Evolutionary conservation across 2,888 invertebrate species (phyloP).

Genomic region (Noctuana brunneofusca): DNA sequence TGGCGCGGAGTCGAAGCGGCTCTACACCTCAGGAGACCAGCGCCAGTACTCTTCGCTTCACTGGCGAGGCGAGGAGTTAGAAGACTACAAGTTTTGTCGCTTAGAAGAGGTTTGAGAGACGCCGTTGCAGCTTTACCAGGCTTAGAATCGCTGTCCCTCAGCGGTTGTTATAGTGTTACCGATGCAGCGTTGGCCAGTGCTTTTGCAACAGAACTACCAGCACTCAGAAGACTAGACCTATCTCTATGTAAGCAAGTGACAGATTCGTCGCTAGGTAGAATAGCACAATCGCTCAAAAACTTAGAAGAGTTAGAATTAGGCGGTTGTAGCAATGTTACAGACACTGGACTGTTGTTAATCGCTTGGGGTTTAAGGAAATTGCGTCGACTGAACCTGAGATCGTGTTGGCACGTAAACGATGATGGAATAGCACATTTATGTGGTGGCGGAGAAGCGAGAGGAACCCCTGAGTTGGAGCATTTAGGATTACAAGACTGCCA

Average conservation of each 20-base stretch:
- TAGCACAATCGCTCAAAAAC: slow-evolving; percentile 92
- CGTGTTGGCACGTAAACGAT: slow-evolving; percentile 96
- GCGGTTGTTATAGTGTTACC: slow-evolving; percentile 96
- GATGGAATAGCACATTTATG: slow-evolving; percentile 94
- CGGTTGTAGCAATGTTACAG: slow-evolving; percentile 95
- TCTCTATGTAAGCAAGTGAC: slow-evolving; percentile 97
- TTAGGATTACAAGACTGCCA: slow-evolving; percentile 97
- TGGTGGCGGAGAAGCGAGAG: slow-evolving; percentile 89
- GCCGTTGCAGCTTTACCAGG: slow-evolving; percentile 93
- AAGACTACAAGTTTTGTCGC: slow-evolving; percentile 93
- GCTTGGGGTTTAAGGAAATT: slow-evolving; percentile 94
- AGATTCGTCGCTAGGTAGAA: slow-evolving; percentile 93
- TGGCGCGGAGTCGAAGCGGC: slow-evolving; percentile 97
- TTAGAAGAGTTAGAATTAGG: slow-evolving; percentile 94
- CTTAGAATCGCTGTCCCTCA: slow-evolving; percentile 93
- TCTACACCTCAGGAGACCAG: slow-evolving; percentile 91
- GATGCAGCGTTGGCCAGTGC: slow-evolving; percentile 93
- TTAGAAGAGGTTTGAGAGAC: slow-evolving; percentile 91
- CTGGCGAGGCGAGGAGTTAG: slow-evolving; percentile 94
- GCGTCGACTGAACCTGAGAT: slow-evolving; percentile 92
- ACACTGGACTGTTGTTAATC: slow-evolving; percentile 92
- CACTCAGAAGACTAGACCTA: slow-evolving; percentile 91
- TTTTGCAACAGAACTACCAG: slow-evolving; percentile 89
- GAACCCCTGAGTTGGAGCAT: slow-evolving; percentile 90
- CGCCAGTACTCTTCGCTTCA: slow-evolving; percentile 92